A percentile compares a stretch with the other conserved stretches of the same genome.
phyloP scores from a whole-genome alignment of 1,140 invertebrate genomes.

The Papilio glaucus region DNA sequence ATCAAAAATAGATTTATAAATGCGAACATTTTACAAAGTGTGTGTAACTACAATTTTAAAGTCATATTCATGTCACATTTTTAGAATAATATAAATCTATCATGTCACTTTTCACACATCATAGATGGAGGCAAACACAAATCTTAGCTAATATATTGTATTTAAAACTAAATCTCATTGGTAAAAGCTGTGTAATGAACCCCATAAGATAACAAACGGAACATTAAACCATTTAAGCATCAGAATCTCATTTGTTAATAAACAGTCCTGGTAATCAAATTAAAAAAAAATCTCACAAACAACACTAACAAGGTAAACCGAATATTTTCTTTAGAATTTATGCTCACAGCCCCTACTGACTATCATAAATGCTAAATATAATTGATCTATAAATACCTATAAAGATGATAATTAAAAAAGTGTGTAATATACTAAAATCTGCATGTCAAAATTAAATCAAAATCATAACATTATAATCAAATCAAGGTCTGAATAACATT shows the following conservation, averaged over 20 bases:
- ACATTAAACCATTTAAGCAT: background rate
- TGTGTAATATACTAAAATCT: constrained; percentile 23
- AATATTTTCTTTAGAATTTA: constrained; percentile 31
- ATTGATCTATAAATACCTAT: constrained; percentile 37
- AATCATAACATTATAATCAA: background rate
- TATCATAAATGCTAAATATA: constrained; percentile 44
- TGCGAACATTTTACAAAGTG: no score
- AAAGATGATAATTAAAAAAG: constrained; percentile 40
- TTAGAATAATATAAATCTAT: background rate
- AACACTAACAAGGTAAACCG: constrained; percentile 5
- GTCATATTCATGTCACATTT: background rate
- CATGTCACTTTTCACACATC: background rate
- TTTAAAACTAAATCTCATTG: no score
- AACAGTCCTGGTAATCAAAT: background rate
- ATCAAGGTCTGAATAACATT: constrained; percentile 10
- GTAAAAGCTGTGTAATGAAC: background rate
- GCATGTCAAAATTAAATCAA: no score
- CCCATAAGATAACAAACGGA: background rate
- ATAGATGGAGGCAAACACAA: no score
- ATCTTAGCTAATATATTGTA: no score
- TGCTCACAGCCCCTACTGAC: constrained; percentile 65
- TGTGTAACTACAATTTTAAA: background rate
- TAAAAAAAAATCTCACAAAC: background rate
- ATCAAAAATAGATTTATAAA: constrained; percentile 2
- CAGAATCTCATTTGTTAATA: constrained; percentile 2